phyloP scores from a whole-genome alignment of 2,797 vertebrate species.

The Poecilia picta region DNA sequence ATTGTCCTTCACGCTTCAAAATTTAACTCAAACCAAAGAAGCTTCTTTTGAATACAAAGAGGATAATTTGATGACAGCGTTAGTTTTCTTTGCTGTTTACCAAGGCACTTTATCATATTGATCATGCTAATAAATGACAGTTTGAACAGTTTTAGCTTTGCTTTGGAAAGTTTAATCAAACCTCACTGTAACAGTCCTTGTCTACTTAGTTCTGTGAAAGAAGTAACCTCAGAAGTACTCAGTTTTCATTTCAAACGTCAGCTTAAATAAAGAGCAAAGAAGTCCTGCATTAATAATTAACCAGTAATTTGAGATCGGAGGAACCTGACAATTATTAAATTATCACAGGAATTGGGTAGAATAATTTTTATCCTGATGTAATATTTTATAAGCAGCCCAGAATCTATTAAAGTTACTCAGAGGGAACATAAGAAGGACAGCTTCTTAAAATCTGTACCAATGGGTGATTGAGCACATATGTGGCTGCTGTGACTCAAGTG shows the following conservation, averaged over 20 bases:
- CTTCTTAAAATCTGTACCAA: not conserved
- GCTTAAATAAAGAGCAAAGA: not conserved
- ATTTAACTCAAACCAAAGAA: slow-evolving; percentile 19
- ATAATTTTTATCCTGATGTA: not conserved
- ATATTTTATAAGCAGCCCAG: not conserved
- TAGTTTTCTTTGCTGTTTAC: not conserved
- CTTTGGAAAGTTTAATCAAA: not conserved
- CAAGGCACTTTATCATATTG: not conserved
- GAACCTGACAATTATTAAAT: slow-evolving; percentile 2
- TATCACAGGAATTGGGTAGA: not conserved
- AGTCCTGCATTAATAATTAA: not conserved
- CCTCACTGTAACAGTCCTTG: not conserved
- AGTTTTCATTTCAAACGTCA: not conserved
- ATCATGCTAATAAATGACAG: not conserved
- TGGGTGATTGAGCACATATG: not conserved
- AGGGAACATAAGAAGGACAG: not conserved
- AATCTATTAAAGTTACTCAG: not conserved
- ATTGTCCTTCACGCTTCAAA: slow-evolving; percentile 32
- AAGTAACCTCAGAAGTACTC: not conserved
- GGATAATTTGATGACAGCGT: not conserved
- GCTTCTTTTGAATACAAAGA: slow-evolving; percentile 5
- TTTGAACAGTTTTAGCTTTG: not conserved
- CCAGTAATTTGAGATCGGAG: not conserved
- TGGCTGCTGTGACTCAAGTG: not conserved
- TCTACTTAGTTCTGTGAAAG: not conserved